Conservation (phyloP, 2,113 vertebrate genomes). For the Nothocercus nigrocapillus region DNA sequence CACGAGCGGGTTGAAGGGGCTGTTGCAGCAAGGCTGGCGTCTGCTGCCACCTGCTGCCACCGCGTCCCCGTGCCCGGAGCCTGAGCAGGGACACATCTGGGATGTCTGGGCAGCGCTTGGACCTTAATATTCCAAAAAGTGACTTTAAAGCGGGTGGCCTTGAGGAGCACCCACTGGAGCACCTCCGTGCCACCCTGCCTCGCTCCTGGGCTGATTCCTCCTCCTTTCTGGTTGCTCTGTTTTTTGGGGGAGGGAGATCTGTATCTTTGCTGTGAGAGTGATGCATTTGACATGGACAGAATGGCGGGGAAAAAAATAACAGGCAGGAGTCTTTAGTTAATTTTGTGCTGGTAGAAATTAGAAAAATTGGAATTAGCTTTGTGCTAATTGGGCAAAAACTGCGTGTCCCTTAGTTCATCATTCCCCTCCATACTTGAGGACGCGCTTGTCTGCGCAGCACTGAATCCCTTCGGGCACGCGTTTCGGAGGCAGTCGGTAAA, state of each 20-base stretch:
- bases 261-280: rapidly evolving
- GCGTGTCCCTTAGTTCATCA: rapidly evolving
- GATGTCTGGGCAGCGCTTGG: no score
- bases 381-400: neutral
- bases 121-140: no score
- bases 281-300: no score
- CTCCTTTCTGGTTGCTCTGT: neutral
- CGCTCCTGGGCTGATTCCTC: no score
- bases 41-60: constrained; percentile 49
- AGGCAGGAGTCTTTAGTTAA: rapidly evolving
- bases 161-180: no score
- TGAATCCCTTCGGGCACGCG: rapidly evolving
- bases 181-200: neutral
- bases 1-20: no score
- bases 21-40: neutral
- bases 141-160: no score
- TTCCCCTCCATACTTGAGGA: rapidly evolving
- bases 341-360: neutral
- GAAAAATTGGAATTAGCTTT: neutral
- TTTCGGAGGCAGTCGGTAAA: rapidly evolving
- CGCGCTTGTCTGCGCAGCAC: rapidly evolving
- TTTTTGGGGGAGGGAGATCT: neutral
- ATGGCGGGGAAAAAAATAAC: no score
- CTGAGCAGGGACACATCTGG: no score
- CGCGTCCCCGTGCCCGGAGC: no score